A percentile compares a stretch with the other conserved stretches of the same genome.
Evolutionary conservation across 1,140 invertebrate species (phyloP).

Genomic region (Lordiphosa mommai): DNA sequence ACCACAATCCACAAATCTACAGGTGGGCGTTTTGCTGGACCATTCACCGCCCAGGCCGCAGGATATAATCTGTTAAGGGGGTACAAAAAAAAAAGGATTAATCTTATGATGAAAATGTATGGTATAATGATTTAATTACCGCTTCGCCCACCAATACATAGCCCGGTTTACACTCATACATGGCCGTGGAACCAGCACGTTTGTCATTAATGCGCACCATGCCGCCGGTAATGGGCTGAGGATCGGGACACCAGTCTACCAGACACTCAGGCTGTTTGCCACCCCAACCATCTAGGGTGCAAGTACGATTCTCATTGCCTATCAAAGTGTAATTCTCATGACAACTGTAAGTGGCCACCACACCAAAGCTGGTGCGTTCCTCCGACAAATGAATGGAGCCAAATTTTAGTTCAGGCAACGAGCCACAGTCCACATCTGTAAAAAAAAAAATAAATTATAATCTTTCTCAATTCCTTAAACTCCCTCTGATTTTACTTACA

Average conservation of each 20-base stretch:
- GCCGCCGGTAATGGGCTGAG: slow-evolving; percentile 87
- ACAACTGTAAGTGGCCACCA: slow-evolving; percentile 87
- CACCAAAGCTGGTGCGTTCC: slow-evolving; percentile 88
- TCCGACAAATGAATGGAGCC: slow-evolving; percentile 86
- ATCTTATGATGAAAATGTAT: slow-evolving; percentile 10
- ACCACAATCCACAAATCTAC: slow-evolving; percentile 93
- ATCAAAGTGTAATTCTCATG: slow-evolving; percentile 91
- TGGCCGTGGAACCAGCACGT: slow-evolving; percentile 87
- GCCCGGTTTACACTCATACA: slow-evolving; percentile 90
- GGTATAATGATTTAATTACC: slow-evolving; percentile 80
- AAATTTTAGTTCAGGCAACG: slow-evolving; percentile 85
- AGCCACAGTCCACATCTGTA: slow-evolving; percentile 92
- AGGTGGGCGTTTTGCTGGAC: slow-evolving; percentile 89
- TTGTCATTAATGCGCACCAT: slow-evolving; percentile 85
- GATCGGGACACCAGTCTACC: slow-evolving; percentile 92
- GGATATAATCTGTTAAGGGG: slow-evolving; percentile 84
- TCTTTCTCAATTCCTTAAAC: no score
- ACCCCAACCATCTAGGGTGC: slow-evolving; percentile 91
- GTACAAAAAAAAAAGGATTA: no score
- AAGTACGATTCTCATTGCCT: slow-evolving; percentile 87
- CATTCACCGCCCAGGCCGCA: slow-evolving; percentile 91
- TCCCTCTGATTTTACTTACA: slow-evolving; percentile 82
- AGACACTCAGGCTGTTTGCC: slow-evolving; percentile 89
- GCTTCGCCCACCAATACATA: slow-evolving; percentile 91
- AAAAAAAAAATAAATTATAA: no score